Evolutionary conservation across 2,113 vertebrate species (phyloP).

Genomic region (Centropus unirufus): DNA sequence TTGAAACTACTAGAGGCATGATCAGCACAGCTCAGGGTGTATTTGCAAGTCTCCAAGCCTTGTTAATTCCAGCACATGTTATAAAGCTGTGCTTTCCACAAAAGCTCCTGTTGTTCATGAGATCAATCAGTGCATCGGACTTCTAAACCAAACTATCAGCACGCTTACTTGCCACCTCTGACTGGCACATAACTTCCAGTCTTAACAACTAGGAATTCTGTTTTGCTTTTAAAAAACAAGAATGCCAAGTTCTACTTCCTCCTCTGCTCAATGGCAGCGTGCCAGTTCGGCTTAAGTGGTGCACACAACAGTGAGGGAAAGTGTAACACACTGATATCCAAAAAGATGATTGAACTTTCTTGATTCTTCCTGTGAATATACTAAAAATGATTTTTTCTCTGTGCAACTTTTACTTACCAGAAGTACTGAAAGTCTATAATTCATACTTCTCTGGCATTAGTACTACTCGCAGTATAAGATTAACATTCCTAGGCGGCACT

Average conservation of each 20-base stretch:
- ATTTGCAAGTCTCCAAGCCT: not conserved
- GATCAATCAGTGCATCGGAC: not conserved
- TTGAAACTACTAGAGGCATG: not conserved
- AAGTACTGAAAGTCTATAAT: not conserved
- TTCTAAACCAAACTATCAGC: not conserved
- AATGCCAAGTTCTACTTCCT: not conserved
- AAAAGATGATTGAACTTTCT: not conserved
- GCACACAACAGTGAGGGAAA: not conserved
- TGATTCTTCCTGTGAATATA: not conserved
- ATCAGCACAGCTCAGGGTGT: too few relatives aligned
- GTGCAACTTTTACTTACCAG: not conserved
- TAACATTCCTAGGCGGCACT: not conserved
- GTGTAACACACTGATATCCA: not conserved
- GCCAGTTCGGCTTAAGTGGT: not conserved
- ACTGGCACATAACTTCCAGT: not conserved
- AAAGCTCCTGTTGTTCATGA: not conserved
- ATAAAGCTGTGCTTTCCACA: not conserved
- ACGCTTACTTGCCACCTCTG: not conserved
- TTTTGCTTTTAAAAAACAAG: not conserved
- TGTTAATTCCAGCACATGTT: accelerated
- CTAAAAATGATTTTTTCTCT: not conserved
- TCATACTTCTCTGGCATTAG: not conserved
- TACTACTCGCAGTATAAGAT: not conserved
- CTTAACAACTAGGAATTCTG: not conserved
- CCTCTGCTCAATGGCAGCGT: not conserved